Evolutionary conservation across 92 coral and sea anemone species (phyloP).

Genomic region (Palythoa grandiflora): DNA sequence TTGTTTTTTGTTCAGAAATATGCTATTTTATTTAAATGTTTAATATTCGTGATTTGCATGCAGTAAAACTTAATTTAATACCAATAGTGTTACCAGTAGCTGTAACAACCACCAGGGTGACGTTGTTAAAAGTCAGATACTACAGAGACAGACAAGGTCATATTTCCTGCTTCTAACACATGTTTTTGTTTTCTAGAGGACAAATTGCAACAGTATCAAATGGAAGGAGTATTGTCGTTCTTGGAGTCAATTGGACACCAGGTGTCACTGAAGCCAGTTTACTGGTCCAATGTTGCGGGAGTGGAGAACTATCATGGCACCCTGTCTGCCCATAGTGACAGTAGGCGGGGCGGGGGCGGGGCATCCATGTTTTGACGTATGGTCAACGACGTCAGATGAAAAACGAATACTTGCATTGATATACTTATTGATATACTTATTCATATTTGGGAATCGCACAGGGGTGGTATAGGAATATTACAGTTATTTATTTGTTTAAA

Average conservation of each 20-base stretch:
- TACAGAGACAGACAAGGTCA: too few species aligned
- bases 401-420: neutral
- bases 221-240: constrained; percentile 43
- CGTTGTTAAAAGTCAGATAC: too few species aligned
- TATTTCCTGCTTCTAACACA: neutral
- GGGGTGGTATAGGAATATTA: too few species aligned
- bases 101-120: too few species aligned
- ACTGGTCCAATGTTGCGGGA: constrained; percentile 77
- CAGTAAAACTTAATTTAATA: too few species aligned
- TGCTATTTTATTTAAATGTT: too few species aligned
- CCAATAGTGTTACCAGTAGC: too few species aligned
- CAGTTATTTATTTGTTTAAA: too few species aligned
- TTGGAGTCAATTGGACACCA: constrained; percentile 73
- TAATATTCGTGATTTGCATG: too few species aligned
- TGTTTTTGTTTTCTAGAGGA: constrained; percentile 56
- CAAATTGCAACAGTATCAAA: constrained; percentile 48
- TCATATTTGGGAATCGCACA: too few species aligned
- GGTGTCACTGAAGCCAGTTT: constrained; percentile 45
- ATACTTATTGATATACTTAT: neutral
- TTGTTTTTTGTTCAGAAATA: too few species aligned
- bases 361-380: constrained; percentile 66
- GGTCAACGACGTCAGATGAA: neutral
- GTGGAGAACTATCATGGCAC: constrained; percentile 72
- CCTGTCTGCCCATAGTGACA: constrained; percentile 85
- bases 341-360: constrained; percentile 83